A percentile compares a stretch with the other conserved stretches of the same genome.
phyloP scores from a whole-genome alignment of 2,113 vertebrate genomes.

The Serinus canaria region DNA sequence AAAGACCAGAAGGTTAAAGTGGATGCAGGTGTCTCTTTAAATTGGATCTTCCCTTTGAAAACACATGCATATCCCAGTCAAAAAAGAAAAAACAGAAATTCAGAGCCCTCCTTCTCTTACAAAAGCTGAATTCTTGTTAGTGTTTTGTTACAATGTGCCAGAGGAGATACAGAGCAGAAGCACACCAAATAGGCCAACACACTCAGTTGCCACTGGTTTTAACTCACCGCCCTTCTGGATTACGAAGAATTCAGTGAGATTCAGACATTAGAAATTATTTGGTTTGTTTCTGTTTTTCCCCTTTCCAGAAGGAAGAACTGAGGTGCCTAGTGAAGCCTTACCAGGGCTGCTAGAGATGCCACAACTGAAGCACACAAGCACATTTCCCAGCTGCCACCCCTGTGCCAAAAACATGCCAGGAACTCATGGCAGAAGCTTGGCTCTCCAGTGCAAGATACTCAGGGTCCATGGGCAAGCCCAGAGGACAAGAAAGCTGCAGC shows the following conservation, averaged over 20 bases:
- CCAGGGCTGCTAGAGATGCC: not conserved
- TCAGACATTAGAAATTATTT: not conserved
- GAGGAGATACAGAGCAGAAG: not conserved
- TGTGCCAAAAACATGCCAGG: not conserved
- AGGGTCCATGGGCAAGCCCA: not conserved
- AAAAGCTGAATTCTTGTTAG: not conserved
- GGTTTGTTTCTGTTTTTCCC: not conserved
- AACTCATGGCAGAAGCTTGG: not conserved
- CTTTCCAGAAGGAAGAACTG: not conserved
- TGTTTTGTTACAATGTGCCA: not conserved
- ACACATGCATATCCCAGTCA: not conserved
- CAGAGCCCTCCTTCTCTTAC: not conserved
- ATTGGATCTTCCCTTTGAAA: constrained; percentile 23
- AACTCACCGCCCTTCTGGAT: not conserved
- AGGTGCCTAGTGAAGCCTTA: not conserved
- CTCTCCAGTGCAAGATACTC: not conserved
- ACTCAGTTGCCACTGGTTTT: not conserved
- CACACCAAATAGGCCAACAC: not conserved
- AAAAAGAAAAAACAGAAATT: not conserved
- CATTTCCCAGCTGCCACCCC: not conserved
- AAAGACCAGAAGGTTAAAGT: constrained; percentile 30
- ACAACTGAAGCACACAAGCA: not conserved
- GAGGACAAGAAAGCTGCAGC: not conserved
- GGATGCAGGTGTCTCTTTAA: constrained; percentile 45
- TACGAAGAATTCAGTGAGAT: not conserved